phyloP scores from a whole-genome alignment of 2,888 invertebrate genomes.

The Pomacea canaliculata region DNA sequence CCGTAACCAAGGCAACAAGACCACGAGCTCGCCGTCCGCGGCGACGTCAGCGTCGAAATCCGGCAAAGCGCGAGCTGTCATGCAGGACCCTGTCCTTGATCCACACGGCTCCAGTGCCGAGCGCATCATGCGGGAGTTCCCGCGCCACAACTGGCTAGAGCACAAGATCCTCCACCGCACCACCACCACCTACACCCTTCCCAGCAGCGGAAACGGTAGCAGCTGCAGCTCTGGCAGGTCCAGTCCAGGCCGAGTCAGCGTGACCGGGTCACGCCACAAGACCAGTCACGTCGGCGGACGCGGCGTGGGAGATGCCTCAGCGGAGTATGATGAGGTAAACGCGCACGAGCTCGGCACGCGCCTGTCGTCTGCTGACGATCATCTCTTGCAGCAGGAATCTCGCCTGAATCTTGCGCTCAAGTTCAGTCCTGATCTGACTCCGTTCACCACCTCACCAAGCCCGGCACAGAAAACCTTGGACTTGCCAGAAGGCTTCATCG shows the following conservation, averaged over 20 bases:
- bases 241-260: too few relatives aligned
- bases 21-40: not conserved
- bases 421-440: not conserved
- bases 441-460: not conserved
- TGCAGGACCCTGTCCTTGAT: constrained; percentile 17
- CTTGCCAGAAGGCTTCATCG: not conserved
- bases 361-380: too few relatives aligned
- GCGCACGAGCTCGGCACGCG: too few relatives aligned
- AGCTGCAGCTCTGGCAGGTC: too few relatives aligned
- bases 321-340: too few relatives aligned
- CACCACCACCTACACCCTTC: constrained; percentile 12
- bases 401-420: too few relatives aligned
- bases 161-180: constrained; percentile 78
- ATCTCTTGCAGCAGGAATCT: too few relatives aligned
- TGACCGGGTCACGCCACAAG: too few relatives aligned
- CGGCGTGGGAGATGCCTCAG: too few relatives aligned
- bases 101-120: constrained; percentile 30
- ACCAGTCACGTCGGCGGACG: too few relatives aligned
- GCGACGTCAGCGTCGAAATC: not conserved
- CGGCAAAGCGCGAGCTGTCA: not conserved
- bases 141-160: constrained; percentile 47
- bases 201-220: too few relatives aligned
- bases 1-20: constrained; percentile 18
- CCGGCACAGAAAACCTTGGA: not conserved
- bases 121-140: constrained; percentile 43